These are phyloP conservation scores for Cyrtodaria siliqua DNA, from an alignment of 2,888 invertebrate species.

Conservation along the genomic window DNA sequence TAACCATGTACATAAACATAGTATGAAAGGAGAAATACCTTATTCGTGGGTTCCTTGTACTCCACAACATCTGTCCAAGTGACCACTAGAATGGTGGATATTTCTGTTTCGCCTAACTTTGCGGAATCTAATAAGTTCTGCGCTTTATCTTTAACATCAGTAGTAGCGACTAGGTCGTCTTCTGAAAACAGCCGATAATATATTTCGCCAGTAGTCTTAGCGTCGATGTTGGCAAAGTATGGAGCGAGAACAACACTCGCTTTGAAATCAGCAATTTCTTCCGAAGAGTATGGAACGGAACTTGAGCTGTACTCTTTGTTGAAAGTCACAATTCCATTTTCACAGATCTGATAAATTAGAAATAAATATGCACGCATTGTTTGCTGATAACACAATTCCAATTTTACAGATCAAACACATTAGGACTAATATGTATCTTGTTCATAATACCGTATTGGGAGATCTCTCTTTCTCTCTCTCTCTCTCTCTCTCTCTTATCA, in stretches of 20 bases:
- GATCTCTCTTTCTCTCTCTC: too few relatives aligned
- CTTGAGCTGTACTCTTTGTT: conserved; percentile 16
- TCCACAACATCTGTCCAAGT: not conserved
- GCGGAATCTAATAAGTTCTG: not conserved
- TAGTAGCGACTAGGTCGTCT: not conserved
- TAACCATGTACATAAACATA: too few relatives aligned
- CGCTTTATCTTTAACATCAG: not conserved
- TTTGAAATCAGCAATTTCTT: not conserved
- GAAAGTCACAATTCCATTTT: conserved; percentile 42
- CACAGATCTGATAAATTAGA: conserved; percentile 23
- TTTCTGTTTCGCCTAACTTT: not conserved
- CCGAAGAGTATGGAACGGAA: conserved; percentile 12
- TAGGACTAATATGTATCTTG: too few relatives aligned
- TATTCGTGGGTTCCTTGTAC: not conserved
- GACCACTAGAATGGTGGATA: not conserved
- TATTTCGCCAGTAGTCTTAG: not conserved
- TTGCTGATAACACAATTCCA: too few relatives aligned
- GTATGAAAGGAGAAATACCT: not conserved
- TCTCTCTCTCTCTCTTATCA: too few relatives aligned
- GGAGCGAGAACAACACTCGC: not conserved
- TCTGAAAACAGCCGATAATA: not conserved
- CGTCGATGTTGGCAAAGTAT: conserved; percentile 10
- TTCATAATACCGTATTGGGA: too few relatives aligned
- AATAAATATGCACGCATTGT: too few relatives aligned
- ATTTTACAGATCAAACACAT: too few relatives aligned